These are phyloP conservation scores for Dexiosoma caninum DNA, from an alignment of 2,888 invertebrate genomes.

Conservation along the genomic window DNA sequence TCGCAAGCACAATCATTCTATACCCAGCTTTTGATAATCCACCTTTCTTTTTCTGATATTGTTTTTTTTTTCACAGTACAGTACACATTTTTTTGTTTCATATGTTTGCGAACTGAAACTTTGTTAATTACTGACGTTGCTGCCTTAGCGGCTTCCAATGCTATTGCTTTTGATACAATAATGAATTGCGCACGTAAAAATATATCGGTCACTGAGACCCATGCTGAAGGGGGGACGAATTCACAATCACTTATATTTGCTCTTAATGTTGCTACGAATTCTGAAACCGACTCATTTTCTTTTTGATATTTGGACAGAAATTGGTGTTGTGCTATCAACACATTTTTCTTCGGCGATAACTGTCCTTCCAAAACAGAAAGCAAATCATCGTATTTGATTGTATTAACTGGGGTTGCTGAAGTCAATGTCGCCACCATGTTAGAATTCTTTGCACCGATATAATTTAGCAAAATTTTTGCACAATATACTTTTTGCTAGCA, in stretches of 20 bases:
- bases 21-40: conserved; percentile 23
- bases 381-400: too few species aligned
- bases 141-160: conserved; percentile 49
- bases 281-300: conserved; percentile 27
- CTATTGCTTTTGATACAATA: conserved; percentile 40
- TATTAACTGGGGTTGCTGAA: too few species aligned
- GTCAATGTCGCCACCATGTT: too few species aligned
- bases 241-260: conserved; percentile 25
- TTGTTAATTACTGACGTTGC: conserved; percentile 11
- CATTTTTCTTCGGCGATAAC: conserved; percentile 23
- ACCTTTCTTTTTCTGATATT: not conserved
- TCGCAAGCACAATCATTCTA: conserved; percentile 5
- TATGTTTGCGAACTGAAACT: conserved; percentile 18
- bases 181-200: conserved; percentile 47
- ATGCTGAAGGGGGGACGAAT: conserved; percentile 25
- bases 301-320: conserved; percentile 34
- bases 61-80: not conserved
- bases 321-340: too few species aligned
- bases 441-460: too few species aligned
- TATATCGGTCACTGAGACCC: conserved; percentile 28
- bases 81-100: not conserved
- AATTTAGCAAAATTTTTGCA: too few species aligned
- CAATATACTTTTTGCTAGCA: too few species aligned
- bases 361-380: not conserved
- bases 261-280: conserved; percentile 35